These are phyloP conservation scores for Eupithecia exiguata DNA, from an alignment of 2,888 invertebrate species.

Conservation along the genomic window DNA sequence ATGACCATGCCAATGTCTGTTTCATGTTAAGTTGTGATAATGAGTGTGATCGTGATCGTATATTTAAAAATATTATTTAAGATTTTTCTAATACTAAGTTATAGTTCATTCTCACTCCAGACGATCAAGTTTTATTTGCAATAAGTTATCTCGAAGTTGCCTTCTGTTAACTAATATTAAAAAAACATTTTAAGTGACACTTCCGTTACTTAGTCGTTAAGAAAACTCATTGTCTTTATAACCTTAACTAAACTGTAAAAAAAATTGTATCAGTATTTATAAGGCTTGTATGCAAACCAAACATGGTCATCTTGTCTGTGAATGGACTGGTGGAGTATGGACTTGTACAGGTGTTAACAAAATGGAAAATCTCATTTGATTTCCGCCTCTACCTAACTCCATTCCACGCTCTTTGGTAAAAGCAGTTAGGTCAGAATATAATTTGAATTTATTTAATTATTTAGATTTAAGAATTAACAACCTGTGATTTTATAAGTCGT, in stretches of 20 bases:
- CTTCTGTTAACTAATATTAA: too few species aligned
- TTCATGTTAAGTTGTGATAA: slow-evolving; percentile 30
- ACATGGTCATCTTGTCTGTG: not conserved
- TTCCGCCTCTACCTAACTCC: not conserved
- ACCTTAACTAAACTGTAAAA: not conserved
- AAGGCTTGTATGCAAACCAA: not conserved
- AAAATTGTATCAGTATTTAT: not conserved
- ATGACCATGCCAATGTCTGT: slow-evolving; percentile 19
- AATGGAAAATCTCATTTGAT: not conserved
- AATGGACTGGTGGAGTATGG: not conserved
- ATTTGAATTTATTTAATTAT: not conserved
- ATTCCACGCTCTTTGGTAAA: slow-evolving; percentile 1
- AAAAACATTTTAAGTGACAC: not conserved
- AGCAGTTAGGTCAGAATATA: slow-evolving; percentile 5
- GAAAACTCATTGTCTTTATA: not conserved
- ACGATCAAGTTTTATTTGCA: not conserved
- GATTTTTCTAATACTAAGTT: not conserved
- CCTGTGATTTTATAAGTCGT: slow-evolving; percentile 66
- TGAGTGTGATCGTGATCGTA: slow-evolving; percentile 40
- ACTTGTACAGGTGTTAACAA: not conserved
- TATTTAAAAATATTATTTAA: not conserved
- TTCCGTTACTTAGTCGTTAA: not conserved
- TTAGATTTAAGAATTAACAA: slow-evolving; percentile 60
- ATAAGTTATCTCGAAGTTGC: not conserved
- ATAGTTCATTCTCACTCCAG: not conserved